Evolutionary conservation across 2,888 invertebrate species (phyloP), one percentile per base, ranked within the genome.

Genomic region (Chaetoderma sp.): DNA sequence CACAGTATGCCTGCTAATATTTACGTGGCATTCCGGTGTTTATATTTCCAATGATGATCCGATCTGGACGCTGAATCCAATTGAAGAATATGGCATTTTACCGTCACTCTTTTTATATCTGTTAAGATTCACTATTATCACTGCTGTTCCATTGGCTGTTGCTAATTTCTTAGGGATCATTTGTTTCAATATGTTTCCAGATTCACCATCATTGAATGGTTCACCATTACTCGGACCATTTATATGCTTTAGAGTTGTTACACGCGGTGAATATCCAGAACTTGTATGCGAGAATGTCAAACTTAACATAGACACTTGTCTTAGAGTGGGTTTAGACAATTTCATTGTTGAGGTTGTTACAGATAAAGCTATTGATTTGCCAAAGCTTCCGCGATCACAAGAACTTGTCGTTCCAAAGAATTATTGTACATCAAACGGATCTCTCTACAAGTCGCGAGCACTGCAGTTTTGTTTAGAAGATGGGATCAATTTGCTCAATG

Each of bases 381-480:
- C 56, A 21, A 60, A 58, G 25, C 42, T 33, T 21, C 44, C n/a
- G 13, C 61, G 55, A 0, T 45, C 64, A 4, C 67, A 78, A 45
- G 79, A 78, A 59, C 58, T 77, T 13, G 72, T 79, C 30, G 80
- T 80, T 5, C 80, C 80, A 1, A 49, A 63, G 3, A 68, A 64
- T 10, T 80, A 80, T 64, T 59, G 60, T 6, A 74, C 80, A 0
- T 32, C 63, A 0, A 74, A 76, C 18, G 74, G 73, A 23, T 71
- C 76, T 1, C 56, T 73, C n/a, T 79, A 74, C 60, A 81, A 81
- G 65, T 80, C 81, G 0, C 62, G 81, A 21, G 80, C 80, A 10
- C 66, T 81, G n/a, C 79, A 81, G 54, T 81, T 78, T 55, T 79
- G 78, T 63, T 67, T 80, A 10, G 78, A 78, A 54, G 65, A 71